Conservation (phyloP, 2,888 invertebrate species). For the Monoplex corrugatus region DNA sequence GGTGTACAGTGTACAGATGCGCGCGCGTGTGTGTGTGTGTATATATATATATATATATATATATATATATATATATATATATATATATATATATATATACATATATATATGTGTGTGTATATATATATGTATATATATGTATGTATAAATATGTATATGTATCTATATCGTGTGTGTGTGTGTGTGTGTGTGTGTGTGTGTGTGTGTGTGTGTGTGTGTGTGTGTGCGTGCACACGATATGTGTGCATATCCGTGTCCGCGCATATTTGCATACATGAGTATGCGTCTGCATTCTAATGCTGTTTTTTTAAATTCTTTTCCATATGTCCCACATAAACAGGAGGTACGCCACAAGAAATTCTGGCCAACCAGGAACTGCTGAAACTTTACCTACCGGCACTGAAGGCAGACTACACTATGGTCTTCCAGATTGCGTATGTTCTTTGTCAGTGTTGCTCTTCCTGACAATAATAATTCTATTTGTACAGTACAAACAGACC, state of each 20-base stretch:
- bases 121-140: not conserved
- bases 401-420: slow-evolving; percentile 70
- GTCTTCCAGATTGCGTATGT: slow-evolving; percentile 66
- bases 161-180: slow-evolving; percentile 1
- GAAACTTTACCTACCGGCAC: slow-evolving; percentile 67
- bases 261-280: too few species aligned
- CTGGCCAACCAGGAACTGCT: slow-evolving; percentile 69
- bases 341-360: slow-evolving; percentile 74
- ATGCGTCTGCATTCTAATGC: too few species aligned
- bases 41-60: not conserved
- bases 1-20: not conserved
- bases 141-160: not conserved
- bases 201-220: not conserved
- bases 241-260: not conserved
- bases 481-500: too few species aligned
- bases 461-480: too few species aligned
- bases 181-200: slow-evolving; percentile 25
- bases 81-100: not conserved
- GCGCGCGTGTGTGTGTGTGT: not conserved
- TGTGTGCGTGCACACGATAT: not conserved
- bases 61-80: too few species aligned
- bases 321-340: slow-evolving; percentile 53
- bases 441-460: too few species aligned
- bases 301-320: too few species aligned
- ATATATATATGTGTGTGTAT: too few species aligned